Conservation (phyloP, 2,113 vertebrate genomes). For the Alosa alosa region DNA sequence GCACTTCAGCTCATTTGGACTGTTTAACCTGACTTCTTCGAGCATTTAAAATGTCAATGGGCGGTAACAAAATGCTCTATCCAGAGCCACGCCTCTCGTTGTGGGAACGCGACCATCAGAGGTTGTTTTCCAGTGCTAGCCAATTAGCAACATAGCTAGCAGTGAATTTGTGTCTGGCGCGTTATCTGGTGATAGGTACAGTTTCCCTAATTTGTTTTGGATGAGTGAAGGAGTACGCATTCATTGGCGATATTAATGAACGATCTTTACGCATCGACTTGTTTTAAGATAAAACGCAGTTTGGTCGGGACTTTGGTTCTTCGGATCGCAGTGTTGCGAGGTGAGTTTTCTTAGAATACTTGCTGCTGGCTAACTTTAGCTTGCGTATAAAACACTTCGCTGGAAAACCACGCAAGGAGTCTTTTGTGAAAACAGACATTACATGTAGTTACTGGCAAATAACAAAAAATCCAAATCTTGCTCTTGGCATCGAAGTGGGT, state of each 20-base stretch:
- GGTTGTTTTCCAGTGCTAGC: slow-evolving; percentile 20
- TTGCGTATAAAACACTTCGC: slow-evolving; percentile 7
- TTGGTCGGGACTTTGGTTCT: slow-evolving; percentile 18
- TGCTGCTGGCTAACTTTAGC: slow-evolving; percentile 19
- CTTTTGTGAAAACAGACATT: background rate
- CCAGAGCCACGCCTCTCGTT: slow-evolving; percentile 18
- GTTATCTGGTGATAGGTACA: slow-evolving; percentile 19
- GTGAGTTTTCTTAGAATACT: slow-evolving; percentile 35
- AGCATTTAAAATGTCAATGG: slow-evolving; percentile 20
- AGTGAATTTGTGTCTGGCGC: slow-evolving; percentile 24
- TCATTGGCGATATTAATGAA: slow-evolving; percentile 9
- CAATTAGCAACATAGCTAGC: slow-evolving; percentile 24
- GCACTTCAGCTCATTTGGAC: background rate
- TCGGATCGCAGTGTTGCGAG: slow-evolving; percentile 37
- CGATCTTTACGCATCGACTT: slow-evolving; percentile 11
- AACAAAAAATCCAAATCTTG: background rate
- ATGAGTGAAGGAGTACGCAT: background rate
- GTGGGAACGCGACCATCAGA: slow-evolving; percentile 20
- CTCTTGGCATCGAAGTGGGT: background rate
- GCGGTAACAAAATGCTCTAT: slow-evolving; percentile 18
- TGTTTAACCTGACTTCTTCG: slow-evolving; percentile 6
- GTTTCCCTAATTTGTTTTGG: slow-evolving; percentile 1
- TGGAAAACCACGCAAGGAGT: background rate
- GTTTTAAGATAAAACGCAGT: slow-evolving; percentile 12
- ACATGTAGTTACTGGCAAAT: slow-evolving; percentile 1